Base-by-base conservation (phyloP, 2,797 vertebrate genomes). In the Lagocephalus sceleratus region DNA sequence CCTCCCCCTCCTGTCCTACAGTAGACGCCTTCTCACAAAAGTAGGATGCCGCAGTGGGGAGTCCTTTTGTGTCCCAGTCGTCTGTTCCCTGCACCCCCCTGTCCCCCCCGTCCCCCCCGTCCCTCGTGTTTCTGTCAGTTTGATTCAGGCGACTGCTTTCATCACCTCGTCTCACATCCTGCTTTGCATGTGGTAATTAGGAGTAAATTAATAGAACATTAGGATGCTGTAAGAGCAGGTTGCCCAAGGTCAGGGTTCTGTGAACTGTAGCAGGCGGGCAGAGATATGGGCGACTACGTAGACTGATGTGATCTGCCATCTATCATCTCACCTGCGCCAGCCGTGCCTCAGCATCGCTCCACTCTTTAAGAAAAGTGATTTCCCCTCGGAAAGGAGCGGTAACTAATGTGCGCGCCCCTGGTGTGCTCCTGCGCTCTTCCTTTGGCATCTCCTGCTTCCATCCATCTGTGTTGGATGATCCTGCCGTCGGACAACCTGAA, bases 151-250 rank as follows among this genome's bases (percentile, higher is more conserved):
- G 10, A 60, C 63, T 79, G 63, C 62, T 76, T 75, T 65, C 59
- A 60, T 71, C 51, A 45, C 59, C 45, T 54, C 52, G 17, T 48
- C 32, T 47, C 53, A 10, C 49, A 40, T 53, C 29, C 17, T 0
- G 41, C 51, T 0, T 61, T 39, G 47, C 40, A 25, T 48, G 64
- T 57, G 66, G 60, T 76, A 78, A 83, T 82, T 68, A 74, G 53
- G 63, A 53, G 59, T 51, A 69, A 59, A 66, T 76, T 67, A 70
- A 79, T 52, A 52, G 47, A 75, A 57, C 61, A 68, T 78, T 72
- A 67, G 47, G 57, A 66, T 66, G 65, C 78, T 66, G 50, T 54
- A 51, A 50, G 64, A 80, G 50, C 54, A 41, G 59, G 35, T 60
- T 52, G 35, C 51, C 51, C 76, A 78, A 78, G 79, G 78, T 83